A percentile compares a stretch with the other conserved stretches of the same genome.
phyloP scores from a whole-genome alignment of 2,888 invertebrate genomes.

The Sipha maydis region DNA sequence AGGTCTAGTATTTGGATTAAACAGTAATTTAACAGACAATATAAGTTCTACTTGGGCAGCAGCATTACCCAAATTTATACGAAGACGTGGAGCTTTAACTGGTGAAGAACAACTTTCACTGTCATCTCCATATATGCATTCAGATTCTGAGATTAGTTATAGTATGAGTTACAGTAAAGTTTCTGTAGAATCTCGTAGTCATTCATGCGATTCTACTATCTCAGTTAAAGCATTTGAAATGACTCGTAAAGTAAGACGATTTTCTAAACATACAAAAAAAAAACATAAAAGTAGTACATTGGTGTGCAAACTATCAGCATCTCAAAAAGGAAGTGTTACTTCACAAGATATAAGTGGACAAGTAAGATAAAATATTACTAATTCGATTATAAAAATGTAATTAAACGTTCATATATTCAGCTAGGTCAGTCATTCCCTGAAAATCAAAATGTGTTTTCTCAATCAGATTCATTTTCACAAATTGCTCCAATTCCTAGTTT shows the following conservation, averaged over 20 bases:
- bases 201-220: slow-evolving; percentile 88
- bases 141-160: slow-evolving; percentile 71
- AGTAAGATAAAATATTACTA: slow-evolving; percentile 46
- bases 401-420: background rate
- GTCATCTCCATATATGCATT: slow-evolving; percentile 41
- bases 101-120: slow-evolving; percentile 67
- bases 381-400: background rate
- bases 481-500: slow-evolving; percentile 70
- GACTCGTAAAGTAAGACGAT: slow-evolving; percentile 72
- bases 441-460: slow-evolving; percentile 31
- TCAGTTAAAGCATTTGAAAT: slow-evolving; percentile 86
- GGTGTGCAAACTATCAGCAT: slow-evolving; percentile 70
- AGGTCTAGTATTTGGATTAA: slow-evolving; percentile 79
- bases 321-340: slow-evolving; percentile 82
- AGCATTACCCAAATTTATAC: slow-evolving; percentile 86
- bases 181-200: slow-evolving; percentile 85
- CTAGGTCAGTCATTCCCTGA: slow-evolving; percentile 44
- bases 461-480: slow-evolving; percentile 14
- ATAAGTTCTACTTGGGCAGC: slow-evolving; percentile 93
- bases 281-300: slow-evolving; percentile 71
- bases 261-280: slow-evolving; percentile 59
- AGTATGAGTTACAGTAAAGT: slow-evolving; percentile 70
- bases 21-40: slow-evolving; percentile 80
- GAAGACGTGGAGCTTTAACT: slow-evolving; percentile 84
- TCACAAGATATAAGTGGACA: slow-evolving; percentile 69